These are phyloP conservation scores for Drosophila cracens DNA, from an alignment of 2,888 invertebrate species.

Conservation along the genomic window DNA sequence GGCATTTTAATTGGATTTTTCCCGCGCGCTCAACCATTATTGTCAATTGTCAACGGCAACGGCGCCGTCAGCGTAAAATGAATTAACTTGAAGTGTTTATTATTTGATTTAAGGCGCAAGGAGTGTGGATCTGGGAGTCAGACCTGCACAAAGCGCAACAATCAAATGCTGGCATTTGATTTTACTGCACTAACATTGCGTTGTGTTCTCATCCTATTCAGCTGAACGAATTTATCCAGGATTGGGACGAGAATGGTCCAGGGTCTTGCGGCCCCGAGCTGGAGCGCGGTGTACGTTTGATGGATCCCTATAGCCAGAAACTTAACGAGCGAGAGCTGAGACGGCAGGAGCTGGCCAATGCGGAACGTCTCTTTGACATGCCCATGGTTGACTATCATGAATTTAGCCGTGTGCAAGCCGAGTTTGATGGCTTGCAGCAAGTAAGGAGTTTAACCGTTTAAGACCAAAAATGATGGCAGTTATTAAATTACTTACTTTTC, in stretches of 20 bases:
- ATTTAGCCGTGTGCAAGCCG: conserved; percentile 88
- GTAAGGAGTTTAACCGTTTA: conserved; percentile 55
- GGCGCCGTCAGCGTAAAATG: conserved; percentile 75
- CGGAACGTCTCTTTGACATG: conserved; percentile 95
- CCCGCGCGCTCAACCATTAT: conserved; percentile 79
- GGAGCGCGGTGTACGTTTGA: conserved; percentile 89
- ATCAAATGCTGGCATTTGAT: conserved; percentile 53
- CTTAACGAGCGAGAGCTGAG: conserved; percentile 89
- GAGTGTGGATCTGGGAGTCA: conserved; percentile 10
- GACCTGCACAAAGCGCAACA: conserved; percentile 56
- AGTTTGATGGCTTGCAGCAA: conserved; percentile 89
- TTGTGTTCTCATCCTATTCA: conserved; percentile 41
- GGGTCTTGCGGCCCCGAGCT: conserved; percentile 91
- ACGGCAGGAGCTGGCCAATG: conserved; percentile 87
- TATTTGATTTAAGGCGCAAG: conserved; percentile 78
- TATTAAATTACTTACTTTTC: background rate
- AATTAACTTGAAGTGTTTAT: conserved; percentile 84
- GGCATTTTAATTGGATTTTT: conserved; percentile 84
- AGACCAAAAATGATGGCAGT: too few species aligned
- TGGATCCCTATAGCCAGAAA: conserved; percentile 87
- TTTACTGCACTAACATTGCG: conserved; percentile 52
- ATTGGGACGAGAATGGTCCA: conserved; percentile 92
- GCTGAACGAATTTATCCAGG: conserved; percentile 88
- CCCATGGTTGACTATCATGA: conserved; percentile 93
- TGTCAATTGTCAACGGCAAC: conserved; percentile 77